Evolutionary conservation across 2,113 vertebrate genomes (phyloP).

Genomic region (Protobothrops flavoviridis): DNA sequence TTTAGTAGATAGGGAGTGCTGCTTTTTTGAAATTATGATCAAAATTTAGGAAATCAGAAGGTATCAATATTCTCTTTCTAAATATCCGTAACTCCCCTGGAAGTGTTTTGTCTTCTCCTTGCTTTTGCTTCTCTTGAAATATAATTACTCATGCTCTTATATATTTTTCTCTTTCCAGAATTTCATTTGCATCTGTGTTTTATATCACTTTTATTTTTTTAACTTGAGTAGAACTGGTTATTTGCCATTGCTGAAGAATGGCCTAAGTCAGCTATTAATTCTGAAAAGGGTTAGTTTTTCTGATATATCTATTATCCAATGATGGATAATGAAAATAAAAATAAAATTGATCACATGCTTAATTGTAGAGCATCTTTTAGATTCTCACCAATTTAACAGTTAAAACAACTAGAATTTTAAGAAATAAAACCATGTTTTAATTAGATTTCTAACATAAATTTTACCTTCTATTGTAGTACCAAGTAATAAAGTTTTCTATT

Average conservation of each 20-base stretch:
- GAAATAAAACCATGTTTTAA: not conserved
- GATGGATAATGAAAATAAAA: not conserved
- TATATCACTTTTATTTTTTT: not conserved
- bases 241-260: not conserved
- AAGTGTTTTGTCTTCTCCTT: not conserved
- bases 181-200: not conserved
- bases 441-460: not conserved
- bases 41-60: not conserved
- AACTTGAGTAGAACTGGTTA: not conserved
- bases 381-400: not conserved
- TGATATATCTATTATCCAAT: not conserved
- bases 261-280: not conserved
- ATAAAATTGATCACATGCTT: not conserved
- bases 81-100: not conserved
- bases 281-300: not conserved
- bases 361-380: not conserved
- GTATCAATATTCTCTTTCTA: not conserved
- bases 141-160: not conserved
- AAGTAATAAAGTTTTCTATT: not conserved
- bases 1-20: not conserved
- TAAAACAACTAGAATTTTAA: not conserved
- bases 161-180: not conserved
- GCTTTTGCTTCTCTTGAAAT: not conserved
- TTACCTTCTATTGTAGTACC: not conserved
- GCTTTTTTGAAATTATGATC: not conserved